Evolutionary conservation across 2,113 vertebrate species (phyloP).

Genomic region (Mobula hypostoma): DNA sequence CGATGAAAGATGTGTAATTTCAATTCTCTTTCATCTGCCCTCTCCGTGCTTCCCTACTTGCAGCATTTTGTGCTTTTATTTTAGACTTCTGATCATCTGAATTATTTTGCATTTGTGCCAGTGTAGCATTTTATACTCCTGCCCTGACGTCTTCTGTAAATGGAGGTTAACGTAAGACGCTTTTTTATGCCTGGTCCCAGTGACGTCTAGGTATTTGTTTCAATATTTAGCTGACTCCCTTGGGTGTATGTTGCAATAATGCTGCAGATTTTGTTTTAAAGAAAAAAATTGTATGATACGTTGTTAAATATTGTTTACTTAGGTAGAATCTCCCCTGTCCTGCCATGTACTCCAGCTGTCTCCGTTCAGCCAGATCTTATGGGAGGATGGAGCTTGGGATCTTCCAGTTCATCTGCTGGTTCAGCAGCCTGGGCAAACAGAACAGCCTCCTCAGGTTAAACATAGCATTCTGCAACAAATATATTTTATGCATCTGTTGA

Average conservation of each 20-base stretch:
- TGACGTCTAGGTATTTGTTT: neutral
- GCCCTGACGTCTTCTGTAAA: neutral
- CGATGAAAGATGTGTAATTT: too few relatives aligned
- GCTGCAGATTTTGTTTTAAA: neutral
- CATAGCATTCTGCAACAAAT: neutral
- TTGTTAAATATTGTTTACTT: slow-evolving; percentile 38
- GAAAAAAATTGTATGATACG: neutral
- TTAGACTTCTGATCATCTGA: too few relatives aligned
- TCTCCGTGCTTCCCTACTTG: too few relatives aligned
- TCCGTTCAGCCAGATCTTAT: slow-evolving; percentile 84
- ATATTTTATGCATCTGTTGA: neutral
- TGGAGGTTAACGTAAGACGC: neutral
- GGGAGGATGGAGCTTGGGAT: slow-evolving; percentile 68
- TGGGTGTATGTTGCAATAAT: neutral
- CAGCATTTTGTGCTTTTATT: too few relatives aligned
- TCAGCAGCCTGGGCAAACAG: slow-evolving; percentile 64
- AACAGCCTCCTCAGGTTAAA: slow-evolving; percentile 51
- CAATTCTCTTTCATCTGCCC: too few relatives aligned
- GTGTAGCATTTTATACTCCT: neutral
- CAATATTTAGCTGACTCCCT: neutral
- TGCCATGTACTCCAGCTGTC: slow-evolving; percentile 72
- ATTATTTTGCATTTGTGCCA: too few relatives aligned
- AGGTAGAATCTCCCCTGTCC: slow-evolving; percentile 64
- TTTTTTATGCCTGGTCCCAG: neutral
- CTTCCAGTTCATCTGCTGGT: neutral